A percentile compares a stretch with the other conserved stretches of the same genome.
phyloP scores from a whole-genome alignment of 1,140 invertebrate genomes.

The Rhagoletis zephyria region DNA sequence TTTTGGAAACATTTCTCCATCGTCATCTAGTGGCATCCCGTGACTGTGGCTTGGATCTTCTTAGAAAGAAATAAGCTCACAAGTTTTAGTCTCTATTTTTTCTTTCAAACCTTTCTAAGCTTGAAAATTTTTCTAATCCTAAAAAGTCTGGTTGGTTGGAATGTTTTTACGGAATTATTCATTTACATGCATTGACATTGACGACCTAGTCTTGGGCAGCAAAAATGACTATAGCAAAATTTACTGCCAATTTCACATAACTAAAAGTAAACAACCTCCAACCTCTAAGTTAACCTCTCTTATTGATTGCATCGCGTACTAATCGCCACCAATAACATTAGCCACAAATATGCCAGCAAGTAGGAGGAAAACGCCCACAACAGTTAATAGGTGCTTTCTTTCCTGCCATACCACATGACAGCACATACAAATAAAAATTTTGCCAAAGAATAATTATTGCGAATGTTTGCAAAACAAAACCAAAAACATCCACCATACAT shows the following conservation, averaged over 20 bases:
- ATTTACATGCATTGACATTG: too few relatives aligned
- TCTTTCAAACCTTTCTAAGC: too few relatives aligned
- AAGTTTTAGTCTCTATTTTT: too few relatives aligned
- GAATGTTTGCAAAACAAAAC: not conserved
- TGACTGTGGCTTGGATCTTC: too few relatives aligned
- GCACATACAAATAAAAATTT: slow-evolving; percentile 46
- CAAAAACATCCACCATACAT: not conserved
- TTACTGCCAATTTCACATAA: not conserved
- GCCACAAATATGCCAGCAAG: not conserved
- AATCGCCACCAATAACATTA: slow-evolving; percentile 29
- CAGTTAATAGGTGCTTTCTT: slow-evolving; percentile 34
- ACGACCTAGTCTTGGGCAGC: too few relatives aligned
- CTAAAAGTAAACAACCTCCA: slow-evolving; percentile 17
- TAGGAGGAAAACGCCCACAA: slow-evolving; percentile 17
- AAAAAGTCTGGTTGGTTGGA: too few relatives aligned
- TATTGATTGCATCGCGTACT: slow-evolving; percentile 37
- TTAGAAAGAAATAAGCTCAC: too few relatives aligned
- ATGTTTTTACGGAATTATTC: too few relatives aligned
- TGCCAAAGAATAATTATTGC: slow-evolving; percentile 43
- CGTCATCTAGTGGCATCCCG: too few relatives aligned
- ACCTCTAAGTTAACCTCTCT: slow-evolving; percentile 20
- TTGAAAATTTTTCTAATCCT: too few relatives aligned
- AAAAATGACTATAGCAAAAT: too few relatives aligned
- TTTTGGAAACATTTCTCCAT: too few relatives aligned
- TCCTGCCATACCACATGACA: slow-evolving; percentile 14